Percentiles rank a stretch among this genome's conserved stretches.
These are phyloP conservation scores for Puntigrus tetrazona DNA, from an alignment of 2,113 vertebrate genomes.

Conservation along the genomic window DNA sequence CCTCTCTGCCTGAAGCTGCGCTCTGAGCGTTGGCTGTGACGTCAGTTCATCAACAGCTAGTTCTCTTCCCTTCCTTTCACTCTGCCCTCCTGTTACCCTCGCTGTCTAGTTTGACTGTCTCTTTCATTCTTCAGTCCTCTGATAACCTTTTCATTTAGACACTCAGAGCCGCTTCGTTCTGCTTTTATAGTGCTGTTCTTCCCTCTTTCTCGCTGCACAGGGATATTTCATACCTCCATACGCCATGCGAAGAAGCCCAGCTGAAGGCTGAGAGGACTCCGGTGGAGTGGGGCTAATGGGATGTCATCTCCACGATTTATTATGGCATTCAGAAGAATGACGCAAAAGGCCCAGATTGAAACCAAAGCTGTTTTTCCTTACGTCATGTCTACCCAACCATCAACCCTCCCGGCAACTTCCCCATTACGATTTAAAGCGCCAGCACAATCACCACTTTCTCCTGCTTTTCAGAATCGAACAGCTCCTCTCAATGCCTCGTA, in stretches of 20 bases:
- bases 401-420: slow-evolving; percentile 15
- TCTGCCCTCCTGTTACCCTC: background rate
- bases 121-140: background rate
- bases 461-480: slow-evolving; percentile 6
- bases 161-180: slow-evolving; percentile 7
- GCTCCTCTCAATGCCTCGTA: slow-evolving; percentile 3
- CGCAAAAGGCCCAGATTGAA: slow-evolving; percentile 66
- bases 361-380: slow-evolving; percentile 52
- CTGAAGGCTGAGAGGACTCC: slow-evolving; percentile 24
- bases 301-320: slow-evolving; percentile 62
- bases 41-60: slow-evolving; percentile 23
- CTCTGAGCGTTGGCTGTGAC: slow-evolving; percentile 26
- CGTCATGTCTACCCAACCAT: slow-evolving; percentile 42
- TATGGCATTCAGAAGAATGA: slow-evolving; percentile 65
- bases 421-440: background rate
- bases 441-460: background rate
- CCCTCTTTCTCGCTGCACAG: background rate
- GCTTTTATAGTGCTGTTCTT: background rate
- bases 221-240: slow-evolving; percentile 28
- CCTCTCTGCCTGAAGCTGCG: background rate
- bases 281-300: slow-evolving; percentile 32
- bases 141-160: background rate
- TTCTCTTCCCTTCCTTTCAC: background rate
- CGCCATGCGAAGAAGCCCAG: slow-evolving; percentile 31
- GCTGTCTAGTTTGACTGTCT: slow-evolving; percentile 1